phyloP scores from a whole-genome alignment of 2,797 vertebrate genomes.

The Xenopus petersii region DNA sequence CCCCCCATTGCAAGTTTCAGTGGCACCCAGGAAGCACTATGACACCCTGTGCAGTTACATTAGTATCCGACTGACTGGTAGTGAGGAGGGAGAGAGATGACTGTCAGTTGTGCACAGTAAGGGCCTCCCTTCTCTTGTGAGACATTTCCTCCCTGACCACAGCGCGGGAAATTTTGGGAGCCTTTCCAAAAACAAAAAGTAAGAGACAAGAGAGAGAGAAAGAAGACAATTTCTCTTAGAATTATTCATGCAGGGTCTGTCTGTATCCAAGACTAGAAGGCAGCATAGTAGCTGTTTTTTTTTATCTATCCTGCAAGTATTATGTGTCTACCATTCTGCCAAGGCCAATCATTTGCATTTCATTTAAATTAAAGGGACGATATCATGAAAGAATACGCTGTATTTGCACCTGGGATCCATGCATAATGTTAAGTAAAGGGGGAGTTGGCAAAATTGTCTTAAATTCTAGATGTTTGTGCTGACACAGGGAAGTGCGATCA shows the following conservation, averaged over 20 bases:
- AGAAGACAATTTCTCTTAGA: background rate
- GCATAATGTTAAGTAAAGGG: too few species aligned
- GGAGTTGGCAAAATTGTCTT: too few species aligned
- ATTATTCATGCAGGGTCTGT: background rate
- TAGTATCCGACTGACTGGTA: background rate
- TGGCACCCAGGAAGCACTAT: background rate
- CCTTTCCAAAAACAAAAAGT: constrained; percentile 24
- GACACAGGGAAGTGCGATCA: too few species aligned
- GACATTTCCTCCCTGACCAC: constrained; percentile 13
- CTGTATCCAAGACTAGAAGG: background rate
- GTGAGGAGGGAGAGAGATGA: background rate
- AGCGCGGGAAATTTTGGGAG: constrained; percentile 38
- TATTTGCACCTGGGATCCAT: too few species aligned
- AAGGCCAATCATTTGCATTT: too few species aligned
- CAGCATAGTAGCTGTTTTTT: background rate
- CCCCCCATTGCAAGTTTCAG: background rate
- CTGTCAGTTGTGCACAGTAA: background rate
- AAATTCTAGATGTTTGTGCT: too few species aligned
- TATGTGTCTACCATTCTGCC: background rate
- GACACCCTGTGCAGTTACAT: background rate
- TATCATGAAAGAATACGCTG: too few species aligned
- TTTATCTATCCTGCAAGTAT: background rate
- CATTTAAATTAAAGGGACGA: too few species aligned
- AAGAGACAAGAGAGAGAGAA: background rate
- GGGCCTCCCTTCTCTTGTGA: constrained; percentile 17